Evolutionary conservation across 1,140 invertebrate genomes (phyloP), one percentile per base, ranked within the genome.

Genomic region (Sesamia nonagrioides): DNA sequence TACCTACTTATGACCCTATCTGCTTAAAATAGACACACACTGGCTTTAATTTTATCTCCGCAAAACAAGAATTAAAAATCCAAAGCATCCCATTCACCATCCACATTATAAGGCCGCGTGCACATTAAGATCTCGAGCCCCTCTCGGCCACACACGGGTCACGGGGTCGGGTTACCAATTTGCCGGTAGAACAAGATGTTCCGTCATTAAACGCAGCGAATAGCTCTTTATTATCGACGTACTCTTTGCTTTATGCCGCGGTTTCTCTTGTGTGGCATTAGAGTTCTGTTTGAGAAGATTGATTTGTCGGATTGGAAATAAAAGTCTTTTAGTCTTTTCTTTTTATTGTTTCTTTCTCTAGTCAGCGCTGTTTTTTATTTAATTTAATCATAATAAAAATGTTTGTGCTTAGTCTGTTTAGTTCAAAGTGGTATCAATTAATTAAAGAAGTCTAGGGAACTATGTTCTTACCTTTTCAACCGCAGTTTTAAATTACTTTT

Each of bases 91-190:
- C 37, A 48, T 69, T 69, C 66, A 69, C 42, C 4, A 50, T 50
- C 3, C 13, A 4, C 17, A 21, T 33, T 18, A 33, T 48, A 69
- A 69, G 42, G 66, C 42, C 48, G 61, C 21, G 21, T n/a, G 18
- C 66, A 48, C 37, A 63, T 40, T 63, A 63, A 42, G 60, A 63
- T 18, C 61, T 66, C 56, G 54, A 3, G 13, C 54, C 77, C 68
- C 58, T 17, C 56, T 48, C 42, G 45, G 21, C 58, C 68, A 60
- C 73, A 61, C 74, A 56, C 42, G 74, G 52, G 66, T 58, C 77
- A 61, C 27, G 45, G n/a, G 71, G 35, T 80, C 74, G 56, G 50
- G 68, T 80, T 80, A 80, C 79, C 79, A 80, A 80, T 80, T 80
- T 76, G 74, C 74, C 42, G 60, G 74, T 69, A 69, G 66, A 61